Base-by-base conservation (phyloP, 2,888 invertebrate genomes). In the Gisinianus flammeolus region DNA sequence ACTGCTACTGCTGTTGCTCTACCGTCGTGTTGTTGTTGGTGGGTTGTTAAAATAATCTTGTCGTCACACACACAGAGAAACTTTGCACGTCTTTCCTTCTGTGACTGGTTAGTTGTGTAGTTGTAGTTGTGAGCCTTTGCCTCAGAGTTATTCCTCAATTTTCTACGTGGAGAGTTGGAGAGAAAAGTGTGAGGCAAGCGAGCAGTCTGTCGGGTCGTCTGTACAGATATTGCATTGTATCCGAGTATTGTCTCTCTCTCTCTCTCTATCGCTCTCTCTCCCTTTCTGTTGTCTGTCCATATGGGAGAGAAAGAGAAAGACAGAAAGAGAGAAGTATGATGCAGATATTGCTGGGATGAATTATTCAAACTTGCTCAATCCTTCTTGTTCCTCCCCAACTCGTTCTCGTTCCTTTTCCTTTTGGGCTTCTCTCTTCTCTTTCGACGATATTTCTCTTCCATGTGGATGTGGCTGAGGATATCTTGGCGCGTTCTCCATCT, bases 351-450 rank as follows among this genome's bases (percentile, higher is more conserved):
- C 16, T 26, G 58, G 28, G 30, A 66, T 66, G 66, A 66, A 66
- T 66, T 66, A 66, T 66, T 66, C 66, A 66, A 66, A 66, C 66
- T 66, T 64, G 22, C 22, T 26, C 64, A 64, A 64, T 68, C 68
- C 44, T 33, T 68, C 68, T 68, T 68, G n/a, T 67, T 31, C 24
- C 24, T 62, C 28, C 26, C 28, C 26, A 62, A 26, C 19, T 35
- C 12, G 35, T 26, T 62, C 62, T 28, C 26, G 12, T 44, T 44
- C 44, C 16, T 4, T 44, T 44, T 44, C 44, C 3, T 2, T 44
- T 44, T 44, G 16, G 44, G 12, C 19, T 44, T 35, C 35, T 19
- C 12, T 6, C 35, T 44, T 44, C 44, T 16, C 8, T 44, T 44
- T n/a, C n/a, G n/a, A n/a, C n/a, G 54, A 54, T 54, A 54, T 54